Evolutionary conservation across 1,140 invertebrate genomes (phyloP).

Genomic region (Tetramorium parvispinum): DNA sequence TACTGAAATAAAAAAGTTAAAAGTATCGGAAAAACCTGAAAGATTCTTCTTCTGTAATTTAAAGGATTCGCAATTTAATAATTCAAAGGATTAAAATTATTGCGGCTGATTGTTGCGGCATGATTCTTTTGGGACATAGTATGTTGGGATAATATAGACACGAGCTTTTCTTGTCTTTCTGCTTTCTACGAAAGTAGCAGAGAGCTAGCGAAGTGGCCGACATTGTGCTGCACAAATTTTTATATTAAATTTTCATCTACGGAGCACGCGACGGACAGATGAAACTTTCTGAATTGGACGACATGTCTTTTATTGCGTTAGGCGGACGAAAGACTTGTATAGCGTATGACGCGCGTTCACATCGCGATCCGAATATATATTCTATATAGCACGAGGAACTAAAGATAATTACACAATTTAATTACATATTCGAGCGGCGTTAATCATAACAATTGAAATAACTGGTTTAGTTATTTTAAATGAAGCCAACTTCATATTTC

Average conservation of each 20-base stretch:
- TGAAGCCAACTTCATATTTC: too few relatives aligned
- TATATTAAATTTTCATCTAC: slow-evolving; percentile 60
- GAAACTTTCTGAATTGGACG: slow-evolving; percentile 38
- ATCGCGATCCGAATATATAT: slow-evolving; percentile 22
- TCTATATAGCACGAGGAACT: background rate
- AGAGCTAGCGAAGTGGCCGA: background rate
- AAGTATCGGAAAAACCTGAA: too few relatives aligned
- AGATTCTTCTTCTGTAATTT: background rate
- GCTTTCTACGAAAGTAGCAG: slow-evolving; percentile 21
- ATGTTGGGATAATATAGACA: background rate
- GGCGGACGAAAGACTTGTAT: background rate
- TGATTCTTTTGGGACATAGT: background rate
- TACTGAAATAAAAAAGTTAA: background rate
- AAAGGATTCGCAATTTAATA: background rate
- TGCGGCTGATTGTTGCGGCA: background rate
- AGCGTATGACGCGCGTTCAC: background rate
- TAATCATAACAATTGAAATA: background rate
- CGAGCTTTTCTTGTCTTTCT: background rate
- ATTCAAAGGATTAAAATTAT: background rate
- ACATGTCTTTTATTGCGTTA: slow-evolving; percentile 53
- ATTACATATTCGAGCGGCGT: background rate
- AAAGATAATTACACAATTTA: slow-evolving; percentile 24
- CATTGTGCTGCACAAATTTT: slow-evolving; percentile 55
- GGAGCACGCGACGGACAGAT: slow-evolving; percentile 9
- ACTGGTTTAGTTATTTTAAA: too few relatives aligned